These are phyloP conservation scores for Trochalopteron elliotii DNA, from an alignment of 2,113 vertebrate species.

Conservation along the genomic window DNA sequence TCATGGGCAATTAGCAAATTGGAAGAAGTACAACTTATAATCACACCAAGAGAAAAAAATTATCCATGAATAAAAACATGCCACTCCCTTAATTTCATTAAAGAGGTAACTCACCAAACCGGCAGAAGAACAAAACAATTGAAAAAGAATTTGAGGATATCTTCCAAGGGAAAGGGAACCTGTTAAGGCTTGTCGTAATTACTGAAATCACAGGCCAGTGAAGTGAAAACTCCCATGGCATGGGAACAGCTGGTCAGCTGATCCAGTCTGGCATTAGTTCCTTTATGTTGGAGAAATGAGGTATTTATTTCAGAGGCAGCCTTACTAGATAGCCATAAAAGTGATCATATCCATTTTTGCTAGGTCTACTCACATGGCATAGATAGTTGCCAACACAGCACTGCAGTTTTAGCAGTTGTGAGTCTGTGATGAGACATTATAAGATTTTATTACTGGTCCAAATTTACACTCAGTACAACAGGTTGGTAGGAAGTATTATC, in stretches of 20 bases:
- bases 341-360: not conserved
- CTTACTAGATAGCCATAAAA: not conserved
- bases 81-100: slow-evolving; percentile 48
- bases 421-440: not conserved
- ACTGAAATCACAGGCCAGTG: not conserved
- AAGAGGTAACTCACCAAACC: slow-evolving; percentile 17
- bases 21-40: slow-evolving; percentile 28
- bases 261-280: not conserved
- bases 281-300: not conserved
- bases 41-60: not conserved
- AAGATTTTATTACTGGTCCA: not conserved
- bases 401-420: not conserved
- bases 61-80: not conserved
- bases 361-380: not conserved
- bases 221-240: not conserved
- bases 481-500: not conserved
- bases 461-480: not conserved
- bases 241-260: not conserved
- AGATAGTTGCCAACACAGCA: not conserved
- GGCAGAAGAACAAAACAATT: slow-evolving; percentile 50
- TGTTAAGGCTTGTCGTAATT: slow-evolving; percentile 20
- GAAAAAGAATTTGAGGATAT: slow-evolving; percentile 5
- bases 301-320: not conserved
- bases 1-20: not conserved
- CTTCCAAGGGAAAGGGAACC: slow-evolving; percentile 10